Base-by-base conservation (phyloP, 2,113 vertebrate species). In the Tenrec ecaudatus region DNA sequence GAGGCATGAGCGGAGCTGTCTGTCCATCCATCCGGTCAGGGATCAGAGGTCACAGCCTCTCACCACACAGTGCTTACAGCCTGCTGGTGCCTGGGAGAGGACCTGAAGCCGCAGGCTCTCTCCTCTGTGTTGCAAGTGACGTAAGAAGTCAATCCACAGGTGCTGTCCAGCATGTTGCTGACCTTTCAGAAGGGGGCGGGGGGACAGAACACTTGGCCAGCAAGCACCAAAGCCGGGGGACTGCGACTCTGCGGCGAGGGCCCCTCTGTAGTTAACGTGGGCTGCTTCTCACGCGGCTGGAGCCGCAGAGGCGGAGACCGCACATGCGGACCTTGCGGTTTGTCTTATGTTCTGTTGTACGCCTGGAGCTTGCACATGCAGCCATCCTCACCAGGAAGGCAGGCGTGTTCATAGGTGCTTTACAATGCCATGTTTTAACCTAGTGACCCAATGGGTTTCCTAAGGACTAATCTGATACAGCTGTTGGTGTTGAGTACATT, bases 401-500 rank as follows among this genome's bases (percentile, higher is more conserved):
- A 3, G 0, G 66, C 62, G 84, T n/a, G 82, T 57, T 86, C 33
- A 62, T 3, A 53, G 20, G 36, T 79, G 12, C 89, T 81, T 85
- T 69, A 53, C 75, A 88, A 76, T 43, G 10, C 73, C 33, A 68
- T 23, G 11, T 15, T 19, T 92, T 86, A 90, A 69, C 17, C 60
- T 82, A 82, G 57, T 29, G 85, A 86, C 69, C 80, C 40, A 73
- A 20, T 58, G 62, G 85, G 27, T 81, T 92, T 84, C 60, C 86
- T 77, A 78, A 9, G 27, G 84, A 57, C 27, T n/a, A 36, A 15
- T 82, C 86, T 82, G 73, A 78, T 76, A 86, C 87, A 76, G 79
- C 47, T 92, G 3, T 84, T 89, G 43, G n/a, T 82, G 14, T 47
- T 82, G 33, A 94, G 71, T 94, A 75, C 82, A 62, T 92, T n/a